Conservation (phyloP, 2,888 invertebrate genomes). For the Drosophila flavopinicola region DNA sequence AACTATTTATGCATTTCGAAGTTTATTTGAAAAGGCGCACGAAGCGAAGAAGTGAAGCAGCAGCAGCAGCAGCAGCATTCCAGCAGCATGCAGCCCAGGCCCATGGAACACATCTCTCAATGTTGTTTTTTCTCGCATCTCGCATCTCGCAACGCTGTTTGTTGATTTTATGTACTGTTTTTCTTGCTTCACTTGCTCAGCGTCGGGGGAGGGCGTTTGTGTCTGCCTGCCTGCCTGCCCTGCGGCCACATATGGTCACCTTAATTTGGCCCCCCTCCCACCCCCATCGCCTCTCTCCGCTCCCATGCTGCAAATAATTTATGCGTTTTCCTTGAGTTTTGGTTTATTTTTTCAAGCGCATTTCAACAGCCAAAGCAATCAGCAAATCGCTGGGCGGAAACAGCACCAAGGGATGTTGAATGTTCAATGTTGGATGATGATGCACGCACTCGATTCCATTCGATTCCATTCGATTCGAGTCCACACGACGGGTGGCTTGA, state of each 20-base stretch:
- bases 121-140: conserved; percentile 35
- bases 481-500: conserved; percentile 65
- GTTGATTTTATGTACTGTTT: conserved; percentile 78
- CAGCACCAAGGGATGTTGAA: conserved; percentile 59
- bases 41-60: conserved; percentile 39
- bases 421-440: conserved; percentile 53
- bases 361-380: conserved; percentile 77
- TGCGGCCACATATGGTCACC: conserved; percentile 77
- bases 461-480: conserved; percentile 12
- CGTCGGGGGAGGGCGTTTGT: background rate
- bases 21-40: conserved; percentile 75
- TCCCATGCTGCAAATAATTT: conserved; percentile 66
- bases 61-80: too few species aligned
- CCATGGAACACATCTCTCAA: conserved; percentile 54
- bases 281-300: background rate
- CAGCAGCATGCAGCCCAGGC: too few species aligned
- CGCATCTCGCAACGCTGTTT: conserved; percentile 58
- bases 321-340: conserved; percentile 72
- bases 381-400: conserved; percentile 67
- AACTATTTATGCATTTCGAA: conserved; percentile 78
- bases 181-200: conserved; percentile 71
- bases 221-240: conserved; percentile 48
- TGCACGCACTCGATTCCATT: conserved; percentile 22
- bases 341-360: conserved; percentile 77
- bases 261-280: conserved; percentile 55